Conservation (phyloP, 1,140 invertebrate genomes). For the Dreissena rostriformis region DNA sequence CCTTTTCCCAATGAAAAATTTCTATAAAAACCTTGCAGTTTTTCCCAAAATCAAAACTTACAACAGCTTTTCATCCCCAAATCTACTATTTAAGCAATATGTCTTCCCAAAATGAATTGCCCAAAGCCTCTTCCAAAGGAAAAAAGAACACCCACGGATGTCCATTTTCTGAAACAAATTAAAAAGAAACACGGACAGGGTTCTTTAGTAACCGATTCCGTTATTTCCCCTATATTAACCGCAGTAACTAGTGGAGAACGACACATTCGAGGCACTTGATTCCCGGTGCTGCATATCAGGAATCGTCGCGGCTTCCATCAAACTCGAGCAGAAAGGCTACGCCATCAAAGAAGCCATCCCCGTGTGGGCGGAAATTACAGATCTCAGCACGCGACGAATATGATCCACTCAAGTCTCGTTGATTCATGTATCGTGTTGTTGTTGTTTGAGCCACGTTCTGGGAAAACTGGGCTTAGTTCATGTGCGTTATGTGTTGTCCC, state of each 20-base stretch:
- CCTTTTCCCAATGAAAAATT: too few relatives aligned
- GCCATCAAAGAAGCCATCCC: slow-evolving; percentile 75
- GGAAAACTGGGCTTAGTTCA: too few relatives aligned
- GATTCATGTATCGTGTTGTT: slow-evolving; percentile 69
- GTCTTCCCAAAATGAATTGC: too few relatives aligned
- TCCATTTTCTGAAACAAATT: too few relatives aligned
- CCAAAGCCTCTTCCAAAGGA: too few relatives aligned
- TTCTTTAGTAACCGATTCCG: not conserved
- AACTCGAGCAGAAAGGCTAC: slow-evolving; percentile 75
- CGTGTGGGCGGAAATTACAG: slow-evolving; percentile 76
- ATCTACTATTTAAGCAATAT: too few relatives aligned
- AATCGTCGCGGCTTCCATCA: slow-evolving; percentile 74
- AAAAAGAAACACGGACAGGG: not conserved
- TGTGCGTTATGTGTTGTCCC: too few relatives aligned
- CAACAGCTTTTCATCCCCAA: too few relatives aligned
- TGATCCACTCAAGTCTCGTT: slow-evolving; percentile 74
- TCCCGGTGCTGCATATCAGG: slow-evolving; percentile 76
- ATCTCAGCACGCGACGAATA: slow-evolving; percentile 74
- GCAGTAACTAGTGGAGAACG: slow-evolving; percentile 76
- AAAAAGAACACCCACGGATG: too few relatives aligned
- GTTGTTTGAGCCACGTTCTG: not conserved
- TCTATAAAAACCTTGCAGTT: too few relatives aligned
- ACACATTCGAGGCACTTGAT: slow-evolving; percentile 76
- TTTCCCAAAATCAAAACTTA: too few relatives aligned
- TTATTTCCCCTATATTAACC: slow-evolving; percentile 22